phyloP scores from a whole-genome alignment of 2,888 invertebrate species.

The Agrotis ipsilon region DNA sequence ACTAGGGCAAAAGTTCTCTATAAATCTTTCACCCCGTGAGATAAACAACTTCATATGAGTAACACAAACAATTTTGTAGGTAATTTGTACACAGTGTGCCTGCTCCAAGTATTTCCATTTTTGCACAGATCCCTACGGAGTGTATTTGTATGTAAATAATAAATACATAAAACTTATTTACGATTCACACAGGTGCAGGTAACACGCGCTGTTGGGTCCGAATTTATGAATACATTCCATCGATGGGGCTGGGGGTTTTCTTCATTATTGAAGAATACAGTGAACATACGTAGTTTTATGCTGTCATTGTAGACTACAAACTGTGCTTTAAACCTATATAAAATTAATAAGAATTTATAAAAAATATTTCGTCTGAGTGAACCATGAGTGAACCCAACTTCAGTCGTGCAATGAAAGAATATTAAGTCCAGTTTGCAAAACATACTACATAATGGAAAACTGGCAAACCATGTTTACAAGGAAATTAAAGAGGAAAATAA shows the following conservation, averaged over 20 bases:
- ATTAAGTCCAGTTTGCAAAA: constrained; percentile 25
- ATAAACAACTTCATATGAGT: constrained; percentile 36
- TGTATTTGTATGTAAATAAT: constrained; percentile 71
- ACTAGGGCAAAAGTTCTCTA: neutral
- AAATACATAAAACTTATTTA: constrained; percentile 74
- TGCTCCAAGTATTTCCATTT: constrained; percentile 56
- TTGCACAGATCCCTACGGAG: constrained; percentile 48
- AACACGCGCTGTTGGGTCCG: constrained; percentile 62
- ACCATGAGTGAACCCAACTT: no score
- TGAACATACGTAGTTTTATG: neutral
- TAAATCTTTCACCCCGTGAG: constrained; percentile 7
- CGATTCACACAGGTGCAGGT: constrained; percentile 72
- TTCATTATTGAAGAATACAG: constrained; percentile 35
- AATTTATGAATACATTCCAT: constrained; percentile 73
- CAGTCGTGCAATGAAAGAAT: constrained; percentile 1
- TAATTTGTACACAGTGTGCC: constrained; percentile 50
- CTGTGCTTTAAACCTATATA: neutral
- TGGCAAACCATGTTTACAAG: constrained; percentile 53
- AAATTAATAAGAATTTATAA: neutral
- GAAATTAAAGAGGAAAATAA: constrained; percentile 51
- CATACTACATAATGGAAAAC: constrained; percentile 40
- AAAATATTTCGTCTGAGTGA: neutral
- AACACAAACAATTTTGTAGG: constrained; percentile 39
- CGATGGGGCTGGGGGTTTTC: constrained; percentile 36
- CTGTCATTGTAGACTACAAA: neutral